Evolutionary conservation across 1,140 invertebrate species (phyloP), one percentile per base, ranked within the genome.

Genomic region (Euura saliciscinereae): DNA sequence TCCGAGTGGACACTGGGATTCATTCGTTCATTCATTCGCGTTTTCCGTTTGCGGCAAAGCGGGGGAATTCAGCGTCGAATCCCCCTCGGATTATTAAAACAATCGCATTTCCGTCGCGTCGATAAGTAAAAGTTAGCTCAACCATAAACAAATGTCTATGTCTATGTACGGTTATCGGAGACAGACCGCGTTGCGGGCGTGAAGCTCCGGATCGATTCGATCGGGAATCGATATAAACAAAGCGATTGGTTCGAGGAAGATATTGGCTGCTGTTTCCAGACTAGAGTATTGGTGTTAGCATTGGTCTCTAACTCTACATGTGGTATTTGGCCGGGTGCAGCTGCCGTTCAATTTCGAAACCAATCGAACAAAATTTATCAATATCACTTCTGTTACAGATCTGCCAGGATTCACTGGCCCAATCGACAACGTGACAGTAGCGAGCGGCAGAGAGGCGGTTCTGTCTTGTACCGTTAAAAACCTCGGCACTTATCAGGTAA

Each of bases 401-500:
- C 77, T 80, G 79, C 94, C 94, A 8, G 93, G 93, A 82, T 97
- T 96, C 83, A 90, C 91, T 71, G 91, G 91, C 73, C 90, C 91
- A 11, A 95, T 96, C 77, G 90, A 91, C 78, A 97, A 97, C 84
- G 91, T 95, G 70, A 96, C 95, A 45, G 95, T 95, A 75, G 92
- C 94, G 69, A 90, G 94, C 44, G 94, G 95, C 2, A 88, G 94
- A 76, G 95, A 96, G 81, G 94, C 94, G 2, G 88, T 95, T n/a
- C 87, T 97, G 10, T 92, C 93, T 28, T 97, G 95, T 79, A 91
- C 92, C 3, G 94, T 96, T 65, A 91, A 90, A 59, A 93, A 95
- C 80, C 88, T 96, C 44, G 94, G 94, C 28, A 92, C 93, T 79
- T 95, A 94, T 86, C 95, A 94, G 91, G 95, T 96, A 84, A 90